Evolutionary conservation across 2,888 invertebrate genomes (phyloP).

Genomic region (Lasioglossum lativentre): DNA sequence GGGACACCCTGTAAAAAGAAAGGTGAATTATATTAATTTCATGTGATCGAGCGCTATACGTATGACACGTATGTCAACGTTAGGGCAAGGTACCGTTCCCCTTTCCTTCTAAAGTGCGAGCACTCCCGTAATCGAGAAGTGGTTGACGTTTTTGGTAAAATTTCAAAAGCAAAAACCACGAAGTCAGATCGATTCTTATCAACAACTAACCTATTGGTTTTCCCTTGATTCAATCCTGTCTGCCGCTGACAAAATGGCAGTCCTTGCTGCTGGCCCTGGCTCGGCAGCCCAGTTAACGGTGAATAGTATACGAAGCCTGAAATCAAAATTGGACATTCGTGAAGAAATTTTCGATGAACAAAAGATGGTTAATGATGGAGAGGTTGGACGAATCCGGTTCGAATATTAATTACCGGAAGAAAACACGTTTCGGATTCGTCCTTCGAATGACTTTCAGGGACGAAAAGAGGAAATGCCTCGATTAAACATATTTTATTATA

Average conservation of each 20-base stretch:
- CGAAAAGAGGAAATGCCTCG: slow-evolving; percentile 9
- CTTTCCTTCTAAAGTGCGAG: background rate
- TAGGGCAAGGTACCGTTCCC: too few species aligned
- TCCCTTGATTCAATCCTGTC: background rate
- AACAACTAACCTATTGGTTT: slow-evolving; percentile 50
- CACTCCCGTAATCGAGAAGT: slow-evolving; percentile 13
- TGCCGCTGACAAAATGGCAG: slow-evolving; percentile 4
- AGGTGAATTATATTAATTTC: too few species aligned
- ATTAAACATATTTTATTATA: slow-evolving; percentile 34
- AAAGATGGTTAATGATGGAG: background rate
- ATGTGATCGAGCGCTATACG: background rate
- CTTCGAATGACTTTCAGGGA: background rate
- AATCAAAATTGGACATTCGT: slow-evolving; percentile 53
- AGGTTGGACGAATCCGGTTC: background rate
- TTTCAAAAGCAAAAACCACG: background rate
- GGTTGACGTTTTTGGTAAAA: background rate
- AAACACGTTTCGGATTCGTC: background rate
- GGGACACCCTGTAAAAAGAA: background rate
- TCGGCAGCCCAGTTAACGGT: background rate
- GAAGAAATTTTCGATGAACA: background rate
- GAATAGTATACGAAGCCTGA: slow-evolving; percentile 46
- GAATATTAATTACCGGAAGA: background rate
- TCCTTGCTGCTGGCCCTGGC: background rate
- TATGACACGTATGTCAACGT: too few species aligned
- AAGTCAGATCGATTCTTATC: background rate